Base-by-base conservation (phyloP, 2,113 vertebrate genomes). In the Uria lomvia region DNA sequence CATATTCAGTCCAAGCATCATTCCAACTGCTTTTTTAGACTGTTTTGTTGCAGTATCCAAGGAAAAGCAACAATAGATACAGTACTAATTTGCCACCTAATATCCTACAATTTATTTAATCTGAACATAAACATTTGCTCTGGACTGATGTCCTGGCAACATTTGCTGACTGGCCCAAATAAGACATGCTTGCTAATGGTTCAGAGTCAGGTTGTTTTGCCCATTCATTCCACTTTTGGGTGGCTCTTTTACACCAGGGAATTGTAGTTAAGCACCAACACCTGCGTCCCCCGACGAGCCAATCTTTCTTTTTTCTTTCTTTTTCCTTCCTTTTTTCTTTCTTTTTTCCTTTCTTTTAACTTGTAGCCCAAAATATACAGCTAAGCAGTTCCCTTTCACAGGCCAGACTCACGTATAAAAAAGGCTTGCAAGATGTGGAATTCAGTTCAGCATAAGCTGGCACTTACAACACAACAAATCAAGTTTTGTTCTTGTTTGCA, bases 41-140 rank as follows among this genome's bases (percentile, higher is more conserved):
- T 88, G 42, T 92, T 94, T 88, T 88, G 86, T 86, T 95, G 91
- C 42, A 74, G 83, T 84, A 77, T 86, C 83, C 93, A 94, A 92
- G 80, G 91, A 94, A 86, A 96, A 66, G 59, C 79, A 94, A 73
- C 90, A 67, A 80, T 72, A 92, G 75, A 95, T 86, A 70, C 2
- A 0, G 68, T 27, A 66, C 59, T 89, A 19, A 86, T 95, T 90
- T 88, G 73, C 75, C 42, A 58, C 74, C 43, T 88, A 92, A 84
- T 94, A 86, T 91, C 59, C 80, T 84, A 79, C 29, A 82, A 38
- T 94, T 86, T 79, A 56, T 88, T 92, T 63, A 94, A 65, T 81
- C 50, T 1, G 14, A 92, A 90, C 52, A 90, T 68, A 91, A 94
- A 86, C 45, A 83, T 96, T 95, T 94, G 36, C 68, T 95, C 86